These are phyloP conservation scores for Phenacoccus solenopsis DNA, from an alignment of 1,140 invertebrate species.

Conservation along the genomic window DNA sequence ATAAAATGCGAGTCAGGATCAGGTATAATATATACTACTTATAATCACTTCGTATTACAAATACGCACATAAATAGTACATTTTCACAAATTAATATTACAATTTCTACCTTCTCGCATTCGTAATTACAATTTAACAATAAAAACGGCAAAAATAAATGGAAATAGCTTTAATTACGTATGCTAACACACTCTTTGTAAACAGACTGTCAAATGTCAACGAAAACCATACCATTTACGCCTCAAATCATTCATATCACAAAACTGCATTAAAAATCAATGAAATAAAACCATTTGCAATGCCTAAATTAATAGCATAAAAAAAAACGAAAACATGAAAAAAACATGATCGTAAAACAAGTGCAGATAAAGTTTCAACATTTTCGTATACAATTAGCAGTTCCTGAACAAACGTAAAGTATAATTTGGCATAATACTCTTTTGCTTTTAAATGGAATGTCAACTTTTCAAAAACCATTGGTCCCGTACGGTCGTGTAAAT, in stretches of 20 bases:
- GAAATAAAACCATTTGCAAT: too few species aligned
- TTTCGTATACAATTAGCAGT: neutral
- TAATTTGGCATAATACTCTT: neutral
- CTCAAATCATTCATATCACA: too few species aligned
- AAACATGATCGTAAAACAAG: neutral
- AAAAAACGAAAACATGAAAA: too few species aligned
- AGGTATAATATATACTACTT: too few species aligned
- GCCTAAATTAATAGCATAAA: too few species aligned
- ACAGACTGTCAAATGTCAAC: neutral
- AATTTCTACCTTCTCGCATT: neutral
- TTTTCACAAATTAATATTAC: neutral
- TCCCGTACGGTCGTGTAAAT: neutral
- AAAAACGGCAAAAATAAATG: neutral
- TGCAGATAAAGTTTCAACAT: neutral
- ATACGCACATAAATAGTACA: neutral
- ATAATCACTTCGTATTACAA: neutral
- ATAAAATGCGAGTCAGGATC: too few species aligned
- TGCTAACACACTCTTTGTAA: neutral
- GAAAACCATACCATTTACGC: neutral
- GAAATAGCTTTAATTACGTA: neutral
- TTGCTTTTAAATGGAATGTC: neutral
- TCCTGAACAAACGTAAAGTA: neutral
- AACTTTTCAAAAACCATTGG: neutral
- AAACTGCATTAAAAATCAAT: neutral
- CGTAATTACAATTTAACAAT: neutral